These are phyloP conservation scores for Phalacrocorax carbo DNA, from an alignment of 2,113 vertebrate genomes.

Conservation along the genomic window DNA sequence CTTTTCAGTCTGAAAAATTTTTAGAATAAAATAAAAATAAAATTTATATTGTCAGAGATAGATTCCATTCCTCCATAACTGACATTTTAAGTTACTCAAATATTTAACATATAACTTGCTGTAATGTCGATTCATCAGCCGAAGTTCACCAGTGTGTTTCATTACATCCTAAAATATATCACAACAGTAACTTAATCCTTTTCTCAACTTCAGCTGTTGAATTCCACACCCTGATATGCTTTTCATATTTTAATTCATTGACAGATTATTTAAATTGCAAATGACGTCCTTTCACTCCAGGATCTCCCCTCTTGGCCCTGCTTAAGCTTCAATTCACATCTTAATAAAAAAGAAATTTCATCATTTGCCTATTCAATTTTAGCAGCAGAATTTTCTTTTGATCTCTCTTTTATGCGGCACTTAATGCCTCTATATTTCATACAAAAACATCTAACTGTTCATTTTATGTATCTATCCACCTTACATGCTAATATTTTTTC, in stretches of 20 bases:
- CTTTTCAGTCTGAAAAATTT: background rate
- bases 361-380: background rate
- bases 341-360: background rate
- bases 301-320: background rate
- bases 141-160: background rate
- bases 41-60: background rate
- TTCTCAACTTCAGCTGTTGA: background rate
- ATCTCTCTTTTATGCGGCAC: background rate
- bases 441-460: background rate
- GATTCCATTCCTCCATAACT: background rate
- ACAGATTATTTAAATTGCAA: background rate
- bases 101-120: background rate
- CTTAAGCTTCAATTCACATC: background rate
- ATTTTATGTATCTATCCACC: background rate
- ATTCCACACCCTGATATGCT: background rate
- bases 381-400: background rate
- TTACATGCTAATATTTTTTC: background rate
- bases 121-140: background rate
- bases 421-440: background rate
- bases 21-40: background rate
- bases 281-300: background rate
- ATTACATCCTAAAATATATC: background rate
- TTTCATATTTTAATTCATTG: background rate
- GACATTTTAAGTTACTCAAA: background rate
- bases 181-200: background rate